Base-by-base conservation (phyloP, 2,113 vertebrate species). In the Pseudorhombus dupliciocellatus region DNA sequence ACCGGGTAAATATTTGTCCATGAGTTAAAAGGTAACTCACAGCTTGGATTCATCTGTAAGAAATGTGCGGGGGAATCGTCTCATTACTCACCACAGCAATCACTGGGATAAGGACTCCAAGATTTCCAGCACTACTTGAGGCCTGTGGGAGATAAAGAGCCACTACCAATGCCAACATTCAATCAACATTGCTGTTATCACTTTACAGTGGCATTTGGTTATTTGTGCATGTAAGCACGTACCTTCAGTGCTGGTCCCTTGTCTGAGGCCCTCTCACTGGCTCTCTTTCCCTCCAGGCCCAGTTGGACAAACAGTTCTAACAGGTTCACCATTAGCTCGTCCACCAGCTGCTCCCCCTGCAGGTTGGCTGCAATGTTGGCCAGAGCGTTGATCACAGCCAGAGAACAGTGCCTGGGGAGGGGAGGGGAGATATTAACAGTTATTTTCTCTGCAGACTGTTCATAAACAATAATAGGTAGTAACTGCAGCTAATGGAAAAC, bases 301-400 rank as follows among this genome's bases (percentile, higher is more conserved):
- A 98, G 93, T 87, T 98, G 97, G 66, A 99, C 97, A 89, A 99
- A 99, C 63, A 99, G 90, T 24, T 99, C 97, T 90, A 99, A 92
- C 79, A 99, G 88, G 88, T 99, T 98, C 81, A 98, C 96, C 82
- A 99, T 93, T 20, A 99, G 92, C 75, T 99, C 97, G 1, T 98
- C 97, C 89, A 96, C 96, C 16, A 98, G 92, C 51, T 94, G 95
- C 67, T 98, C 97, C 1, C 94, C 96, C 90, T 97, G 97, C 78
- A 99, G 95, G 91, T 99, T 98, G 79, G 96, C 97, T 2, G 97
- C 97, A 0, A 99, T 98, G 89, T 98, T 99, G 66, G 97, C 97
- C 65, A 99, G 89, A 58, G 97, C 97, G 0, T 99, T 99, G 79
- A 99, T 98, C 66, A 99, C 97, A 0, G 97, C 97, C 73, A 98